These are phyloP conservation scores for Tylochromis polylepis DNA, from an alignment of 2,113 vertebrate genomes.

Conservation along the genomic window DNA sequence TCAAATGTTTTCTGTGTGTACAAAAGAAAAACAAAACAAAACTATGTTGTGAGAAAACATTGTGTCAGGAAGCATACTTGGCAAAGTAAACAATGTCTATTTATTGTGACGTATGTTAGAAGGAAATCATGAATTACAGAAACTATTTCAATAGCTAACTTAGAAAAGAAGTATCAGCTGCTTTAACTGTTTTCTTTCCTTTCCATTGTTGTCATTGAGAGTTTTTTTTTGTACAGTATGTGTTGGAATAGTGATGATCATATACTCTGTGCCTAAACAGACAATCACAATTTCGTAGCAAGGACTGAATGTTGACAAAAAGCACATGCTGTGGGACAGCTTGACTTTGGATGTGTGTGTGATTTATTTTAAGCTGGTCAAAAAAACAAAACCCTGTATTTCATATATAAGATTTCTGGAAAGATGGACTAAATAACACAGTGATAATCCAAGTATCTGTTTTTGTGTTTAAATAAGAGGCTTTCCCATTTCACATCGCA, in stretches of 20 bases:
- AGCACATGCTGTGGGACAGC: background rate
- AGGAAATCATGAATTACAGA: background rate
- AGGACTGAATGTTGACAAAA: background rate
- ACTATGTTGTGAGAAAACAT: background rate
- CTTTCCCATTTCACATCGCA: background rate
- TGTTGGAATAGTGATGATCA: background rate
- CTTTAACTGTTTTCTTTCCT: background rate
- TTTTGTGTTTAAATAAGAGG: background rate
- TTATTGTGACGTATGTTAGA: background rate
- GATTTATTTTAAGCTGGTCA: background rate
- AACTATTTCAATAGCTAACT: background rate
- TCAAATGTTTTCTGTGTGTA: background rate
- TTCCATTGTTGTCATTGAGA: background rate
- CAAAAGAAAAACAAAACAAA: background rate
- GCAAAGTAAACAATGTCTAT: background rate
- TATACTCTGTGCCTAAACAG: background rate
- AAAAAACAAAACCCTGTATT: background rate
- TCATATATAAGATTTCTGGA: background rate
- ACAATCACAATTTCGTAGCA: background rate
- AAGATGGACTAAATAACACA: background rate
- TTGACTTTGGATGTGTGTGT: background rate
- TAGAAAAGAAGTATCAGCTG: background rate
- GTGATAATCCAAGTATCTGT: background rate
- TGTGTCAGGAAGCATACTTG: background rate
- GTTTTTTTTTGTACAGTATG: background rate